Percentiles rank a stretch among this genome's conserved stretches.
These are phyloP conservation scores for Drosophila rubida DNA, from an alignment of 2,888 invertebrate species.

Conservation along the genomic window DNA sequence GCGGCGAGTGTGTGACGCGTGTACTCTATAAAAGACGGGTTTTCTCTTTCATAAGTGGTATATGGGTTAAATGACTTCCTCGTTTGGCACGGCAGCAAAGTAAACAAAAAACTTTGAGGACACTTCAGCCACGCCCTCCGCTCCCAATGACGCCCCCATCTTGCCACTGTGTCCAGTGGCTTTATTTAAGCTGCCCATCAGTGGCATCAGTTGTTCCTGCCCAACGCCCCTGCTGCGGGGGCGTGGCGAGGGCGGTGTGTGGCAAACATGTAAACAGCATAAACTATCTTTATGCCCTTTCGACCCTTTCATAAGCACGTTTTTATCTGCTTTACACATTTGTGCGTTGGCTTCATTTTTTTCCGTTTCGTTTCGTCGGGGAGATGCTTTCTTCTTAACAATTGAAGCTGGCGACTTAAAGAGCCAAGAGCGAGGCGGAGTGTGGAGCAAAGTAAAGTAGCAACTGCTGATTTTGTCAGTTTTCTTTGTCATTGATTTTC, in stretches of 20 bases:
- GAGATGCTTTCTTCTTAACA: constrained; percentile 28
- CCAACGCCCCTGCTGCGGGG: constrained; percentile 24
- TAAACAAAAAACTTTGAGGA: constrained; percentile 56
- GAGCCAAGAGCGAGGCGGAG: neutral
- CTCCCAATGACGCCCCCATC: constrained; percentile 3
- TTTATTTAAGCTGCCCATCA: constrained; percentile 50
- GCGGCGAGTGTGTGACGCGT: neutral
- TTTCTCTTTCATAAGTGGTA: constrained; percentile 42
- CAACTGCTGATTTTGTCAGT: constrained; percentile 73
- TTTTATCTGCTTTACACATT: constrained; percentile 76
- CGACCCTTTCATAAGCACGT: constrained; percentile 74
- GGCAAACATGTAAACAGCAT: constrained; percentile 31
- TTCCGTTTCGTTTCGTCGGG: neutral
- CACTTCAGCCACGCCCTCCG: constrained; percentile 39
- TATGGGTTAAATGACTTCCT: constrained; percentile 77
- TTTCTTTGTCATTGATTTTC: constrained; percentile 75
- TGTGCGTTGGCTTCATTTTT: constrained; percentile 43
- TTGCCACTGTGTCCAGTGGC: constrained; percentile 47
- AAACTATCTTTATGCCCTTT: constrained; percentile 70
- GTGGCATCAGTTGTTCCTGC: constrained; percentile 46
- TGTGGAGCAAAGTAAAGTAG: constrained; percentile 3
- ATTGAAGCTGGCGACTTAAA: constrained; percentile 27
- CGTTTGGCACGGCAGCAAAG: constrained; percentile 39
- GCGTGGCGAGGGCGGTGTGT: neutral
- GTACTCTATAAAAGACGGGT: constrained; percentile 35